Base-by-base conservation (phyloP, 2,797 vertebrate genomes). In the Eulemur coronatus region DNA sequence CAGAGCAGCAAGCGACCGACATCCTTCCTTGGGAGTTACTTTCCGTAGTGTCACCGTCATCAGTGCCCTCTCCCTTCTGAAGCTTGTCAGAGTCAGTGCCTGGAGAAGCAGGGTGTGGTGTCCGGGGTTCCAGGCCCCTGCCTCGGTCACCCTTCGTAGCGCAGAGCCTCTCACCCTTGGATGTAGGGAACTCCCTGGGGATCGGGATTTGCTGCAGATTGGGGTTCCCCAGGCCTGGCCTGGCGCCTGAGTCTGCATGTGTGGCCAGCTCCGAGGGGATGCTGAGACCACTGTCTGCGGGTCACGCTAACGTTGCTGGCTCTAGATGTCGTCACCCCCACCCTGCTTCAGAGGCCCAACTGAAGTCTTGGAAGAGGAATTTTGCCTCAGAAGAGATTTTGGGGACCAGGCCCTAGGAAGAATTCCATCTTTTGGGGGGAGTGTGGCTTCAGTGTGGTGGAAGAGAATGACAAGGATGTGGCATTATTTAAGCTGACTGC, bases 21-120 rank as follows among this genome's bases (percentile, higher is more conserved):
- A 35, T 18, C 67, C 28, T 55, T 50, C 14, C 14, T 14, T 18
- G 17, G 67, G 70, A 46, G 26, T 10, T 26, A 14, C 30, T 57
- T 79, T 75, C 18, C 46, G 8, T 35, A 10, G 50, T 43, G 50
- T 94, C 28, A 8, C 0, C 10, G 22, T 80, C 15, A 1, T n/a
- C 76, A 10, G 59, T 20, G 22, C 48, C 43, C 41, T 88, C 33
- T 76, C 82, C 80, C 73, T 84, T 57, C 76, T 73, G 84, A 79
- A 72, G 69, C 55, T 30, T 41, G 22, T 59, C 18, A 38, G 2
- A 41, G 46, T 72, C 26, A 38, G 12, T 7, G 24, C n/a, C 4
- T 4, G n/a, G n/a, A 75, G 67, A 57, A 50, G 41, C 3, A 5
- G 35, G 11, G 4, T 38, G 33, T 10, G 33, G 20, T 18, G 33